A percentile compares a stretch with the other conserved stretches of the same genome.
phyloP scores from a whole-genome alignment of 2,888 invertebrate genomes.

The Lochmaea capreae region DNA sequence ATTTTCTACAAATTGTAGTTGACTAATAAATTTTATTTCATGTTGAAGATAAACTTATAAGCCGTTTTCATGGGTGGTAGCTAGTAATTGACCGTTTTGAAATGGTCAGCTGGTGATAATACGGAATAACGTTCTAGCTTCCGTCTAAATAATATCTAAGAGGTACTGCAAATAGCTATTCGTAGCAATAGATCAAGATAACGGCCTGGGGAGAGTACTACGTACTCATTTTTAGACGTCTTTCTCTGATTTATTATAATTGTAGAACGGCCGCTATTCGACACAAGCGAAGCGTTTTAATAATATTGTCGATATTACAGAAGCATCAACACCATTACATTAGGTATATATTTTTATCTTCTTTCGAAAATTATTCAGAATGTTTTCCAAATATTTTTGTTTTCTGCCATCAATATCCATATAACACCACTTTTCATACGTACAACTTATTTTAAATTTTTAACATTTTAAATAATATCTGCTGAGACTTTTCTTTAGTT shows the following conservation, averaged over 20 bases:
- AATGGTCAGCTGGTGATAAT: conserved; percentile 31
- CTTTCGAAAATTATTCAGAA: too few species aligned
- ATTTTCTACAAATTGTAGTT: background rate
- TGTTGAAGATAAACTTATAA: conserved; percentile 9
- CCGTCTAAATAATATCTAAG: conserved; percentile 31
- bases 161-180: conserved; percentile 26
- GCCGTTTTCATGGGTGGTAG: conserved; percentile 16
- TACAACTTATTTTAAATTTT: too few species aligned
- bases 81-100: conserved; percentile 36
- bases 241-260: conserved; percentile 35
- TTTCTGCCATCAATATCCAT: too few species aligned
- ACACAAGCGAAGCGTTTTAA: conserved; percentile 10
- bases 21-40: conserved; percentile 8
- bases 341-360: background rate
- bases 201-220: conserved; percentile 27
- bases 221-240: conserved; percentile 34
- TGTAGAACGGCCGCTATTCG: conserved; percentile 31
- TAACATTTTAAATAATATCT: too few species aligned
- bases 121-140: conserved; percentile 27
- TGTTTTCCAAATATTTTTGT: too few species aligned
- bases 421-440: too few species aligned
- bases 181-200: conserved; percentile 32
- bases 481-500: too few species aligned
- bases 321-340: background rate
- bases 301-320: conserved; percentile 5